Percentiles rank a stretch among this genome's conserved stretches.
Conservation (phyloP, 1,140 invertebrate species). For the Rhynchophorus ferrugineus region DNA sequence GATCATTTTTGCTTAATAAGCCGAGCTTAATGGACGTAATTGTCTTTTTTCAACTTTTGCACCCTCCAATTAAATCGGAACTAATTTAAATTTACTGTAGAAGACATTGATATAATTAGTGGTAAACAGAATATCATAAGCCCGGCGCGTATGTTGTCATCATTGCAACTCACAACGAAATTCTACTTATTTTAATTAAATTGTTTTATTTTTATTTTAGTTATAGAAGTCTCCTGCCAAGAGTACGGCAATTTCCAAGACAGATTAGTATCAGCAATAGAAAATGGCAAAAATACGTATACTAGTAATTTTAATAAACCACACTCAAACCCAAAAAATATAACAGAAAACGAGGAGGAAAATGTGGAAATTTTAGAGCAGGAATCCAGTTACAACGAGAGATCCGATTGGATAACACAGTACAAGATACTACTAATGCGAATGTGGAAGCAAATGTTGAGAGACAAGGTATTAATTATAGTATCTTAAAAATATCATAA, state of each 20-base stretch:
- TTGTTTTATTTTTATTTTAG: conserved; percentile 43
- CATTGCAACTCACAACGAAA: too few species aligned
- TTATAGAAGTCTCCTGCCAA: conserved; percentile 67
- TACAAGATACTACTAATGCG: conserved; percentile 56
- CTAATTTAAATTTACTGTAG: too few species aligned
- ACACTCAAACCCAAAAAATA: conserved; percentile 1
- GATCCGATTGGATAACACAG: conserved; percentile 42
- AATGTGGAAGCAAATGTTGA: conserved; percentile 63
- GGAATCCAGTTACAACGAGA: conserved; percentile 12
- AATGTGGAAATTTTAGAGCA: conserved; percentile 10
- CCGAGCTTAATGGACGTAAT: too few species aligned
- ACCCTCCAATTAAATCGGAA: too few species aligned
- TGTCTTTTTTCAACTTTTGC: too few species aligned
- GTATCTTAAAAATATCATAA: too few species aligned
- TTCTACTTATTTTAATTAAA: too few species aligned
- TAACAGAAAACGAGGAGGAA: background rate
- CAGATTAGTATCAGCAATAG: conserved; percentile 43
- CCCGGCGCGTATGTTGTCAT: too few species aligned
- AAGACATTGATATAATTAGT: too few species aligned
- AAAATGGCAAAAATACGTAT: conserved; percentile 46
- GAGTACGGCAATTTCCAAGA: conserved; percentile 64
- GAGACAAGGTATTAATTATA: conserved; percentile 70
- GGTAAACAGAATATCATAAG: too few species aligned
- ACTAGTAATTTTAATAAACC: conserved; percentile 1
- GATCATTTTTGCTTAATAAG: too few species aligned